Evolutionary conservation across 1,140 invertebrate species (phyloP).

Genomic region (Tetraneura akinire): DNA sequence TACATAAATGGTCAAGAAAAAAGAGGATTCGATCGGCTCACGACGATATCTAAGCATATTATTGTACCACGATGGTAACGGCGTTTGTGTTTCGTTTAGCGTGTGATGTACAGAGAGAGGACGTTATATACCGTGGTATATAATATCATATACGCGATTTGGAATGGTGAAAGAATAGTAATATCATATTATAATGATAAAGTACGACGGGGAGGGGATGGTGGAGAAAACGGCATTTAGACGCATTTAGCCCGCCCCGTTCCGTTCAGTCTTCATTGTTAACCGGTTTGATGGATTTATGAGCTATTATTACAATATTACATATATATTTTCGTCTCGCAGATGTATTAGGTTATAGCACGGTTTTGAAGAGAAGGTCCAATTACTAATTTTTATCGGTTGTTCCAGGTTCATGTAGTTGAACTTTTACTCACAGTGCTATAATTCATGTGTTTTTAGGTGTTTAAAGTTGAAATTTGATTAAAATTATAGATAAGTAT

Average conservation of each 20-base stretch:
- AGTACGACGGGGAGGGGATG: neutral
- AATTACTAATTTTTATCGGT: too few species aligned
- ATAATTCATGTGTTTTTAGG: too few species aligned
- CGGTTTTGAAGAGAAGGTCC: too few species aligned
- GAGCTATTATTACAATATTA: neutral
- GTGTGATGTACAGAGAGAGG: neutral
- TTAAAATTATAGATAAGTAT: too few species aligned
- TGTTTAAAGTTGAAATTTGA: too few species aligned
- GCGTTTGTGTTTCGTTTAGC: neutral
- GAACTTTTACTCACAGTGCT: too few species aligned
- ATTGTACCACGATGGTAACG: neutral
- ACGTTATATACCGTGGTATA: neutral
- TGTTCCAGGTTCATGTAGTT: too few species aligned
- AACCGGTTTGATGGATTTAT: conserved; percentile 6
- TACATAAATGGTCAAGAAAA: neutral
- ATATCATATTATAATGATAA: neutral
- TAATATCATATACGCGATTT: neutral
- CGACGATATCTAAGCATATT: neutral
- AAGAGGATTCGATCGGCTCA: neutral
- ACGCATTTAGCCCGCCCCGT: neutral
- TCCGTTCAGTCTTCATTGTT: neutral
- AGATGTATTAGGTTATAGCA: too few species aligned
- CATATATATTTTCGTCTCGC: too few species aligned
- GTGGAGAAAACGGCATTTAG: neutral
- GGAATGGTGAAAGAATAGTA: neutral